A percentile compares a stretch with the other conserved stretches of the same genome.
These are phyloP conservation scores for Drosophila trapezifrons DNA, from an alignment of 1,140 invertebrate species.

Conservation along the genomic window DNA sequence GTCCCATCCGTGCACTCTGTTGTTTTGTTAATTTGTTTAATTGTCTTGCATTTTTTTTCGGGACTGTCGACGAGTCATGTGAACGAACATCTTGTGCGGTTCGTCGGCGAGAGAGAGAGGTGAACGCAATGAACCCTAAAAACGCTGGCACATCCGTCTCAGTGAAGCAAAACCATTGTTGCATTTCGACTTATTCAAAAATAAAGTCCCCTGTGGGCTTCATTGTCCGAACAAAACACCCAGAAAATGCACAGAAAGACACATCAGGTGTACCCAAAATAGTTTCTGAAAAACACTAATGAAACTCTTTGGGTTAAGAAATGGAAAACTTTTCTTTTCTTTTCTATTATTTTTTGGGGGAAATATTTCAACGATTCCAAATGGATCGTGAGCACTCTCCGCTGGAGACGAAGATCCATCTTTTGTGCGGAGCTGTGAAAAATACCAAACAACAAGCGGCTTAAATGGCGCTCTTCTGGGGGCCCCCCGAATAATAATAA, in stretches of 20 bases:
- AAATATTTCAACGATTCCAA: conserved; percentile 59
- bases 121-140: conserved; percentile 76
- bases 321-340: conserved; percentile 60
- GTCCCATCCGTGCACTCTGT: conserved; percentile 29
- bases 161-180: conserved; percentile 54
- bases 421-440: conserved; percentile 78
- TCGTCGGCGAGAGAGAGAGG: conserved; percentile 22
- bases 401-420: conserved; percentile 71
- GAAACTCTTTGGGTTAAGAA: conserved; percentile 47
- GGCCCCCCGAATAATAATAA: conserved; percentile 52
- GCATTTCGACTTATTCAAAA: conserved; percentile 65
- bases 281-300: conserved; percentile 54
- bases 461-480: conserved; percentile 75
- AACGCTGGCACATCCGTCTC: conserved; percentile 70
- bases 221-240: conserved; percentile 43
- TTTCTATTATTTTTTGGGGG: neutral
- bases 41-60: conserved; percentile 72
- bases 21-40: conserved; percentile 79
- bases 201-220: conserved; percentile 67
- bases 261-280: conserved; percentile 65
- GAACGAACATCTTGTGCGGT: conserved; percentile 78
- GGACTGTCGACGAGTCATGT: conserved; percentile 72
- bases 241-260: conserved; percentile 22
- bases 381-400: conserved; percentile 70
- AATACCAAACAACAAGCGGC: conserved; percentile 74